Evolutionary conservation across 2,797 vertebrate species (phyloP).

Genomic region (Alosa sapidissima): DNA sequence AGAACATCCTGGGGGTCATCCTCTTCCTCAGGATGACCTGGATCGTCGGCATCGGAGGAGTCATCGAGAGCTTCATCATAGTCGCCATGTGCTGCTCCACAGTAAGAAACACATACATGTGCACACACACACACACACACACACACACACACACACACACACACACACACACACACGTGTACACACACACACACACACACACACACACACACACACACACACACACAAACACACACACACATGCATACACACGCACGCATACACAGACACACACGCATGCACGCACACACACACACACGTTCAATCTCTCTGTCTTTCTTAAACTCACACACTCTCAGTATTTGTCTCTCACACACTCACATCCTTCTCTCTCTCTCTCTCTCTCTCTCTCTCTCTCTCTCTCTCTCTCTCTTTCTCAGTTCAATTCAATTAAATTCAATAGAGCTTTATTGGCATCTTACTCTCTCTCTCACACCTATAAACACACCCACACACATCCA

Average conservation of each 20-base stretch:
- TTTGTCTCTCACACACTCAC: too few relatives aligned
- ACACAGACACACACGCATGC: not conserved
- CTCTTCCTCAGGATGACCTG: constrained; percentile 97
- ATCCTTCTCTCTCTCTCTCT: too few relatives aligned
- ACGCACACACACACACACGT: not conserved
- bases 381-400: too few relatives aligned
- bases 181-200: too few relatives aligned
- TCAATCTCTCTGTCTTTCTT: too few relatives aligned
- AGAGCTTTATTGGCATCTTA: too few relatives aligned
- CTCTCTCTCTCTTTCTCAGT: too few relatives aligned
- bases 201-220: too few relatives aligned
- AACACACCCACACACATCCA: not conserved
- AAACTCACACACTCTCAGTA: too few relatives aligned
- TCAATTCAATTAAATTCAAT: too few relatives aligned
- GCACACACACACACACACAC: not conserved
- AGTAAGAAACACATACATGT: constrained; percentile 68
- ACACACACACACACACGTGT: not conserved
- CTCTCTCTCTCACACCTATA: not conserved
- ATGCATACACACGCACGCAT: not conserved
- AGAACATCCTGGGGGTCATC: constrained; percentile 98
- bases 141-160: not conserved
- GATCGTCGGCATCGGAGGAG: constrained; percentile 94
- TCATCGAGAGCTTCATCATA: constrained; percentile 94
- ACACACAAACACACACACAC: constrained; percentile 1
- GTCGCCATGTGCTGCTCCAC: constrained; percentile 98